A percentile compares a stretch with the other conserved stretches of the same genome.
These are phyloP conservation scores for Cynopterus sphinx DNA, from an alignment of 2,797 vertebrate genomes.

Conservation along the genomic window DNA sequence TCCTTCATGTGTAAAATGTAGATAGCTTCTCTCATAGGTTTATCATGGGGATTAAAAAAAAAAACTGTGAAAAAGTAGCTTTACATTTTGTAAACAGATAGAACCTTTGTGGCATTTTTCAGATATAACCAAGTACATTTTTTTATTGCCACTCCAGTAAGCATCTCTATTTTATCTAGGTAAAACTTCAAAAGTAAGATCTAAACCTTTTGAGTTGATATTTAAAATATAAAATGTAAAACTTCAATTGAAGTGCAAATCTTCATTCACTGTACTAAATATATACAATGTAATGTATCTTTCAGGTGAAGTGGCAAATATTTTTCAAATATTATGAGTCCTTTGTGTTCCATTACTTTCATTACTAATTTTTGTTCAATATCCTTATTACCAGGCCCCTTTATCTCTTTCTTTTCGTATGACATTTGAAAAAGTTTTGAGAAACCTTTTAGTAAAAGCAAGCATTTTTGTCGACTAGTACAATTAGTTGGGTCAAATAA, in stretches of 20 bases:
- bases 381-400: background rate
- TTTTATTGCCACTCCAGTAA: background rate
- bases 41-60: background rate
- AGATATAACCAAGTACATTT: background rate
- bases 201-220: background rate
- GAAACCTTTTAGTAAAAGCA: slow-evolving; percentile 13
- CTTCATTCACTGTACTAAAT: background rate
- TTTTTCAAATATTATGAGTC: background rate
- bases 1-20: background rate
- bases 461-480: slow-evolving; percentile 38
- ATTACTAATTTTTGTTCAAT: background rate
- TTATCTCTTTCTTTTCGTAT: background rate
- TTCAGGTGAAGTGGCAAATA: background rate
- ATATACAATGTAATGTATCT: background rate
- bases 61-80: background rate
- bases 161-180: background rate
- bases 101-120: background rate
- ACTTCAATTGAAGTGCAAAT: background rate
- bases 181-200: background rate
- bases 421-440: background rate
- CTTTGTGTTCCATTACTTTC: background rate
- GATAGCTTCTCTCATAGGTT: background rate
- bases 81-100: background rate
- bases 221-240: background rate
- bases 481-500: slow-evolving; percentile 39